A percentile compares a stretch with the other conserved stretches of the same genome.
Evolutionary conservation across 2,888 invertebrate species (phyloP).

Genomic region (Anthophora plumipes): DNA sequence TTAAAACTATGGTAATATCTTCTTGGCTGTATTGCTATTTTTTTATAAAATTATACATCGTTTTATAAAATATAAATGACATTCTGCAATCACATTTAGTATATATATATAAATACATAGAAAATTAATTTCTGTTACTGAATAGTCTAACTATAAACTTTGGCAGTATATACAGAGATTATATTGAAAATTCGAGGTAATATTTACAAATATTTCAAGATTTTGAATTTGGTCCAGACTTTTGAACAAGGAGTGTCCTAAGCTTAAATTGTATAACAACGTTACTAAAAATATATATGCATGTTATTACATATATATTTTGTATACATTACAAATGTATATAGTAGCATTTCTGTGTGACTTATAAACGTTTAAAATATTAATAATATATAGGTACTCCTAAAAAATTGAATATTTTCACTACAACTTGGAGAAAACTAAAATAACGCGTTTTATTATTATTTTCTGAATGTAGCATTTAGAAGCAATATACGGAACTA

Average conservation of each 20-base stretch:
- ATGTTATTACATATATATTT: too few relatives aligned
- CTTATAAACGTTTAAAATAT: slow-evolving; percentile 36
- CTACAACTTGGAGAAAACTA: background rate
- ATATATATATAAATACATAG: slow-evolving; percentile 51
- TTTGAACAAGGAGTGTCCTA: too few relatives aligned
- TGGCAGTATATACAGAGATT: too few relatives aligned
- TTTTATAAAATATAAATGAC: slow-evolving; percentile 53
- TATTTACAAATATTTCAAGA: too few relatives aligned
- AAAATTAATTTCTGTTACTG: slow-evolving; percentile 50
- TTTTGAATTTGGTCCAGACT: too few relatives aligned
- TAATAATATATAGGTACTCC: background rate
- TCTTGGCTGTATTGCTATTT: background rate
- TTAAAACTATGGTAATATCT: slow-evolving; percentile 34
- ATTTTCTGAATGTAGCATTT: background rate
- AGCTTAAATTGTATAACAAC: too few relatives aligned
- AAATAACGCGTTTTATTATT: background rate
- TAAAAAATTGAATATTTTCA: background rate
- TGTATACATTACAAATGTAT: slow-evolving; percentile 38
- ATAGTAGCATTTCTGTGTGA: slow-evolving; percentile 9
- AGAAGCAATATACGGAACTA: slow-evolving; percentile 33
- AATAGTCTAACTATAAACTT: slow-evolving; percentile 35
- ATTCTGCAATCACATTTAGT: slow-evolving; percentile 40
- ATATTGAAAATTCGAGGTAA: too few relatives aligned
- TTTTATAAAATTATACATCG: slow-evolving; percentile 51
- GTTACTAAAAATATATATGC: too few relatives aligned